A percentile compares a stretch with the other conserved stretches of the same genome.
Evolutionary conservation across 2,113 vertebrate genomes (phyloP).

Genomic region (Sinocyclocheilus maitianheensis): DNA sequence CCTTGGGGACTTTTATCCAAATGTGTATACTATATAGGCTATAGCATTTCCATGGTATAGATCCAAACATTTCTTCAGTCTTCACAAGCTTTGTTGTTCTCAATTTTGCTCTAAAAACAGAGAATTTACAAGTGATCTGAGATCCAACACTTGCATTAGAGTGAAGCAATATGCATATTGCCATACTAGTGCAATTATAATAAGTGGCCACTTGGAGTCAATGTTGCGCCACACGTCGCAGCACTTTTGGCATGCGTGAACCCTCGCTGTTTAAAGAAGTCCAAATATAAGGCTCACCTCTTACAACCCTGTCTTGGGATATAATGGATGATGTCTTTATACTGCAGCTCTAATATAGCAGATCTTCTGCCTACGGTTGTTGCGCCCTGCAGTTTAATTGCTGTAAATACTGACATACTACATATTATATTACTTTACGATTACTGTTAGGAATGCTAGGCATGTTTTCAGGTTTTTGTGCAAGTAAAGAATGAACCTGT

Average conservation of each 20-base stretch:
- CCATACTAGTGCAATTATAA: constrained; percentile 4
- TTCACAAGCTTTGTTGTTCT: too few species aligned
- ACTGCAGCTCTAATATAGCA: neutral
- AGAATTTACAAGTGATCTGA: too few species aligned
- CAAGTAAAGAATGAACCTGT: neutral
- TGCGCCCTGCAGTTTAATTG: neutral
- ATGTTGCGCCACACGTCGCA: neutral
- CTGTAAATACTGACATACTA: neutral
- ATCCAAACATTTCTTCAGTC: too few species aligned
- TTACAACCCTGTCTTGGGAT: neutral
- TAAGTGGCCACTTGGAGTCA: constrained; percentile 34
- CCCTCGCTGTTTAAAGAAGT: neutral
- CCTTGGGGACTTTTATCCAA: too few species aligned
- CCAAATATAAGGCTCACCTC: too few species aligned
- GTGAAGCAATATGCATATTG: neutral
- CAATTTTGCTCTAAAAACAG: too few species aligned
- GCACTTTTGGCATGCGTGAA: neutral
- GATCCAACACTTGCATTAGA: neutral
- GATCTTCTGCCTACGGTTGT: neutral
- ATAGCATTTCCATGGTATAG: too few species aligned
- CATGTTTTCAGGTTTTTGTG: neutral
- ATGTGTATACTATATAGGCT: too few species aligned
- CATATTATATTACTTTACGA: too few species aligned
- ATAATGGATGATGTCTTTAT: constrained; percentile 2
- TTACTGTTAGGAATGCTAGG: neutral